Conservation (phyloP, 2,888 invertebrate genomes). For the Drosophila neonasuta region DNA sequence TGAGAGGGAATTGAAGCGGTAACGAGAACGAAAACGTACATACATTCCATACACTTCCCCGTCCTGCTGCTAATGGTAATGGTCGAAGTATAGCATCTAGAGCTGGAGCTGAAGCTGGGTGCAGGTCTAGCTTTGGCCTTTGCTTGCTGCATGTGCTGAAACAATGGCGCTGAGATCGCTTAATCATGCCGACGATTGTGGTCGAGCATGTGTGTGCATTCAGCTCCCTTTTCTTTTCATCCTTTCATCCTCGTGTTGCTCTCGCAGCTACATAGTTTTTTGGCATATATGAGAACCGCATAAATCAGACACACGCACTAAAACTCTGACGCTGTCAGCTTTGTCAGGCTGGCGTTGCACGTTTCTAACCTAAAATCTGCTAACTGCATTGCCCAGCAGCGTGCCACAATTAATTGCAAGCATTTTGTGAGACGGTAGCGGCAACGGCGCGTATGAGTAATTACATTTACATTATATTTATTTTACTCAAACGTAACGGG, state of each 20-base stretch:
- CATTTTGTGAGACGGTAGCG: constrained; percentile 15
- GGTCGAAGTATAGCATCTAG: not conserved
- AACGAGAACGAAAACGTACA: not conserved
- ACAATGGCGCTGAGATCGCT: constrained; percentile 79
- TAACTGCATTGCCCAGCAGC: constrained; percentile 46
- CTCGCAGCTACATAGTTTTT: constrained; percentile 15
- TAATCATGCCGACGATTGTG: constrained; percentile 76
- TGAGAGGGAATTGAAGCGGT: constrained; percentile 1
- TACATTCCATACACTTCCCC: not conserved
- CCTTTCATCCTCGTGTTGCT: not conserved
- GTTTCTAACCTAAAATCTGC: constrained; percentile 51
- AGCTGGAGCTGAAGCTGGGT: not conserved
- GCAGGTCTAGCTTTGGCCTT: constrained; percentile 1
- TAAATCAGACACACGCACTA: constrained; percentile 69
- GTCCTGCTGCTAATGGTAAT: not conserved
- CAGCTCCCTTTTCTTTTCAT: not conserved
- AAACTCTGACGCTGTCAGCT: constrained; percentile 52
- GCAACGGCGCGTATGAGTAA: constrained; percentile 63
- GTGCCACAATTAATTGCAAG: constrained; percentile 66
- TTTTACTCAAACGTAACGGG: constrained; percentile 44
- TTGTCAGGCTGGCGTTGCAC: constrained; percentile 45
- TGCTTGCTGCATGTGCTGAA: constrained; percentile 49
- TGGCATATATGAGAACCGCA: constrained; percentile 54
- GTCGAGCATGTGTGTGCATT: constrained; percentile 58
- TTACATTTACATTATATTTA: constrained; percentile 43